Base-by-base conservation (phyloP, 2,113 vertebrate genomes). In the Cyrtonyx montezumae region DNA sequence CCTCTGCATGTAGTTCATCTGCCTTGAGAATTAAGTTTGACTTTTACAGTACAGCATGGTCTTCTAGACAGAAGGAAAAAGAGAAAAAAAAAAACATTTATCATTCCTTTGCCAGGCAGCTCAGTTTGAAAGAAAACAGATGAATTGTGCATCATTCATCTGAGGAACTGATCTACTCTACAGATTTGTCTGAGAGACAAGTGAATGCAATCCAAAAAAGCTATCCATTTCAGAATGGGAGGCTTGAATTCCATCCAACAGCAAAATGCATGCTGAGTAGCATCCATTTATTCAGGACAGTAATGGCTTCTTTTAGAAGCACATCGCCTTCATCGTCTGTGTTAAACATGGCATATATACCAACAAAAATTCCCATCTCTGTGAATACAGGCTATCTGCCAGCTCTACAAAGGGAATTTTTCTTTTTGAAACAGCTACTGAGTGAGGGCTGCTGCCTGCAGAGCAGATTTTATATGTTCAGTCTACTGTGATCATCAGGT, bases 381-480 rank as follows among this genome's bases (percentile, higher is more conserved):
- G 79, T 42, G 69, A 90, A 88, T 36, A 59, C 71, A 89, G 89
- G 84, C 93, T 93, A 75, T 69, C 80, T 94, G 93, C 88, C 91
- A 96, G 71, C 51, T 87, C 87, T 51, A 92, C 42, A 81, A 76
- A 89, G 71, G 69, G 48, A 30, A 7, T 69, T 79, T 46, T 69
- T n/a, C n/a, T 68, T 79, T 84, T 42, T 23, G 13, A 10, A 90
- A 79, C 42, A 93, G 87, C 85, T 95, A 91, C 88, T 77, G 69
- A 15, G 2, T 36, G 58, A 23, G 49, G 68, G 65, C 74, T 78
- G 87, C 22, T 91, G 89, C 79, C 82, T 87, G 91, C 89, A 90
- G 87, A 96, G 91, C 91, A 79, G 88, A 94, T 96, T 92, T 84
- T 87, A 25, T 95, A 48, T 63, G 88, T 85, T 91, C 82, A 94